Base-by-base conservation (phyloP, 1,140 invertebrate genomes). In the Drosophila miranda region DNA sequence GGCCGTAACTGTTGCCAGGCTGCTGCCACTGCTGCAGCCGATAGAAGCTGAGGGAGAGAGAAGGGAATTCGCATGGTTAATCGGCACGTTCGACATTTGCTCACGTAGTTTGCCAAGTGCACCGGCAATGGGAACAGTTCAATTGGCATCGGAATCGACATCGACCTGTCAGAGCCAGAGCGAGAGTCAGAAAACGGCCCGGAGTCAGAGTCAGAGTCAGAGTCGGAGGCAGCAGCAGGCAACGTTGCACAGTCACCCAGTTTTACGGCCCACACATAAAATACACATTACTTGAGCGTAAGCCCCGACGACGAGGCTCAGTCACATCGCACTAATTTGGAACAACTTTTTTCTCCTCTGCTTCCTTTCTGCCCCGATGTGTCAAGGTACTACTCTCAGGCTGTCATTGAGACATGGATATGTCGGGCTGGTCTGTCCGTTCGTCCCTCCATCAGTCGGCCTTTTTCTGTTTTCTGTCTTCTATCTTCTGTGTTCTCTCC, bases 301-400 rank as follows among this genome's bases (percentile, higher is more conserved):
- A 84, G 81, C 75, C 82, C 58, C 81, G 57, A 58, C 69, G 73
- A 75, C 54, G 70, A 68, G 60, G 70, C 75, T 75, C 82, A 86
- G 82, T 82, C 82, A 86, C 82, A 86, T 87, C 82, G 75, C 78
- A 86, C 82, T 86, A 86, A 86, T 86, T 86, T 87, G 78, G 83
- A 63, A 82, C 82, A 86, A 87, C 77, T 82, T 78, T 77, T 80
- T 84, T 86, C 43, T 50, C 23, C 51, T 51, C 16, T 19, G 53
- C 58, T 63, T 56, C 43, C 46, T 60, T 68, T 53, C 49, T 55
- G 34, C 68, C 70, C 77, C 77, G 73, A 69, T 81, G 74, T 87
- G 77, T 71, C 82, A 87, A 77, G 46, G 63, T 54, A 26, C 53
- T 52, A 83, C 75, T 83, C 59, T 83, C 54, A 78, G 80, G 48